Conservation (phyloP, 2,113 vertebrate genomes). For the Arvicanthis niloticus region DNA sequence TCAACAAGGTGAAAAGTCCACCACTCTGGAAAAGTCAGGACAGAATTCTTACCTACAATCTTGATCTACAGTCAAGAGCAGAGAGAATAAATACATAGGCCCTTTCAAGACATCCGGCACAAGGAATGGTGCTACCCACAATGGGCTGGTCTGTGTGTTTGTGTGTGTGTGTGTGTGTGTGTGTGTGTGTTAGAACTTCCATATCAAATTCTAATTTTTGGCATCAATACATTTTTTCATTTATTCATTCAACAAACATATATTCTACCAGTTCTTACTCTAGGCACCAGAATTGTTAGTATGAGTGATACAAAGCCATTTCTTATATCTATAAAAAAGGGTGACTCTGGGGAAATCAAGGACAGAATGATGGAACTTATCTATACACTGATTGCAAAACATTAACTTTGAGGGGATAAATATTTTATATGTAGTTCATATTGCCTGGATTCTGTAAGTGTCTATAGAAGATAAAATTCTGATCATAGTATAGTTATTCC, state of each 20-base stretch:
- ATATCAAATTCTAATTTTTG: neutral
- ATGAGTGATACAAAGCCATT: neutral
- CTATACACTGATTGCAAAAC: neutral
- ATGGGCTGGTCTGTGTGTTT: neutral
- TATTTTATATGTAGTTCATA: neutral
- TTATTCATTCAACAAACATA: neutral
- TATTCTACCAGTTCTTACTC: neutral
- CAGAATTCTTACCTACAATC: neutral
- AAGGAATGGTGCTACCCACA: neutral
- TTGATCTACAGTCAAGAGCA: neutral
- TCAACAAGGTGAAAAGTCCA: neutral
- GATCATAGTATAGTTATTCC: neutral
- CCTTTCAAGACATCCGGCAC: neutral
- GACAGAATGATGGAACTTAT: neutral
- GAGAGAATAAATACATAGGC: neutral
- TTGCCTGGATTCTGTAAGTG: neutral
- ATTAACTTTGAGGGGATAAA: neutral
- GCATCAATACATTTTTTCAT: neutral
- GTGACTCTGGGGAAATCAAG: too few species aligned
- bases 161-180: too few species aligned
- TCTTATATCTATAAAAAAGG: neutral
- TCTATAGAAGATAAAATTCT: neutral
- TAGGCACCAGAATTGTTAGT: neutral
- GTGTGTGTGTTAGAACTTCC: neutral
- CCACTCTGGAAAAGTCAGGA: neutral